A percentile compares a stretch with the other conserved stretches of the same genome.
Evolutionary conservation across 2,797 vertebrate genomes (phyloP).

Genomic region (Scarus forsteni): DNA sequence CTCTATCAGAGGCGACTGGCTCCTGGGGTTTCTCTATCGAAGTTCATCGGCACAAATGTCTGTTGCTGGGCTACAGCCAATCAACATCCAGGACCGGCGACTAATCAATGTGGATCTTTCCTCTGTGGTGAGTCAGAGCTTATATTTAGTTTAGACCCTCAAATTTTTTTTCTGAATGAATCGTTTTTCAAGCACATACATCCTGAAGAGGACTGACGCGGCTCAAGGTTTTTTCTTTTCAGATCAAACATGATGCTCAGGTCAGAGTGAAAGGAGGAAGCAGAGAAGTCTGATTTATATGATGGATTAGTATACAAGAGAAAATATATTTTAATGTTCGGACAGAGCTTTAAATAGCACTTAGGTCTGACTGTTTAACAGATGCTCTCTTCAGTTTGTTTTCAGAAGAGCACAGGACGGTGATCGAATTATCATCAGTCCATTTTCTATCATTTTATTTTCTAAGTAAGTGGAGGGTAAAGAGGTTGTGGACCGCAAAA

Average conservation of each 20-base stretch:
- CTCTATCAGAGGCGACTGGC: conserved; percentile 92
- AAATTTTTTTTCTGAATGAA: background rate
- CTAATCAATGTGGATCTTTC: conserved; percentile 96
- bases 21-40: conserved; percentile 94
- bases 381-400: no score
- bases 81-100: conserved; percentile 87
- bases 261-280: background rate
- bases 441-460: no score
- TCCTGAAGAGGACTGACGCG: background rate
- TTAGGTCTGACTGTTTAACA: background rate
- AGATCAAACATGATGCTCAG: background rate
- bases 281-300: background rate
- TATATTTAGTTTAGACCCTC: conserved; percentile 1
- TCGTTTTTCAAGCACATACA: background rate
- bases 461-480: no score
- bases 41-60: conserved; percentile 90
- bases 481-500: no score
- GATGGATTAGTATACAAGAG: background rate
- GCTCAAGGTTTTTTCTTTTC: conserved; percentile 4
- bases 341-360: background rate
- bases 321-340: background rate
- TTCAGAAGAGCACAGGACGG: no score
- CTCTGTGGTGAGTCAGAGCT: conserved; percentile 87
- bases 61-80: conserved; percentile 94
- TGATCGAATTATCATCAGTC: no score